phyloP scores from a whole-genome alignment of 2,113 vertebrate species.

The Eubucco bourcierii region DNA sequence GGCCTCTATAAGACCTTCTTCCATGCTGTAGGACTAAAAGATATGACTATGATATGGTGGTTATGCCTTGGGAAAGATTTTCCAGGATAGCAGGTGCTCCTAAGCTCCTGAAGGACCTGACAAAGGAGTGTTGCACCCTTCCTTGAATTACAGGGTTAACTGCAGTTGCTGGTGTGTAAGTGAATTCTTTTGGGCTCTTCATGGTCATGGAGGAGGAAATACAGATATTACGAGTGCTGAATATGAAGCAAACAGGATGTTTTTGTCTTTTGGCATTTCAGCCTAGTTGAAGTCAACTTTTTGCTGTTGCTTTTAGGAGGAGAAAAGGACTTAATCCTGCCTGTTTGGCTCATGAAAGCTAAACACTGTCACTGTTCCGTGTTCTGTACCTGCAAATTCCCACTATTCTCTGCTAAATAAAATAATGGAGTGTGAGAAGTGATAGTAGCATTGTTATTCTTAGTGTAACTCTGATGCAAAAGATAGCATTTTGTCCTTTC shows the following conservation, averaged over 20 bases:
- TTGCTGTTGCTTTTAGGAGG: neutral
- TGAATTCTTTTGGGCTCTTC: neutral
- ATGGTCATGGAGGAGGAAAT: neutral
- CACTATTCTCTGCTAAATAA: neutral
- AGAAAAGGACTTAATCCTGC: neutral
- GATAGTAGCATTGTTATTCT: neutral
- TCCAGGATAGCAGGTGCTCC: neutral
- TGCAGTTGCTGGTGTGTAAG: neutral
- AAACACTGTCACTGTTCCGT: neutral
- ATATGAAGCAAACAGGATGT: neutral
- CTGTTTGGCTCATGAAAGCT: neutral
- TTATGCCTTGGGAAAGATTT: neutral
- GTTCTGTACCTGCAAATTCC: neutral
- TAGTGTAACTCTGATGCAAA: neutral
- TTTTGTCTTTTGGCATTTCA: neutral
- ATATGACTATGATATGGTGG: neutral
- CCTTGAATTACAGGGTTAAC: neutral
- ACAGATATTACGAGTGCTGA: neutral
- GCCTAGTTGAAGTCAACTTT: neutral
- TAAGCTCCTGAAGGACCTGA: neutral
- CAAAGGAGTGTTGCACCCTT: neutral
- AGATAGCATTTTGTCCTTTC: neutral
- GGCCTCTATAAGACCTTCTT: neutral
- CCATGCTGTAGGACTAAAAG: rapidly evolving
- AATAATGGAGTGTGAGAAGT: neutral